Conservation (phyloP, 2,888 invertebrate species). For the Spisula solida region DNA sequence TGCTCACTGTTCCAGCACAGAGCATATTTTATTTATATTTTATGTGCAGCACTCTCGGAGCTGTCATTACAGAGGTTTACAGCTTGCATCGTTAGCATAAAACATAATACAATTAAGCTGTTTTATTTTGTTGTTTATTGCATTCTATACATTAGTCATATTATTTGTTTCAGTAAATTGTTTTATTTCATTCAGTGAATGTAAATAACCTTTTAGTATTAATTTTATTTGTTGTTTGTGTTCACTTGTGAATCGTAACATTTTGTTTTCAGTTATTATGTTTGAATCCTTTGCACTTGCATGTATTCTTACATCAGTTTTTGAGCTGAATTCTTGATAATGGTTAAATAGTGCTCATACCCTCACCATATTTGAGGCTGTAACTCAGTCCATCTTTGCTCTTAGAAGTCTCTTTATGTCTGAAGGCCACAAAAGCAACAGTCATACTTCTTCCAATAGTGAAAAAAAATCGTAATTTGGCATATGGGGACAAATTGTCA, state of each 20-base stretch:
- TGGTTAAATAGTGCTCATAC: too few relatives aligned
- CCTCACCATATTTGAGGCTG: too few relatives aligned
- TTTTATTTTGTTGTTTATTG: not conserved
- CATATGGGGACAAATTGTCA: too few relatives aligned
- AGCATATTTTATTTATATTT: not conserved
- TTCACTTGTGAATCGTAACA: not conserved
- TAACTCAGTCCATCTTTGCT: too few relatives aligned
- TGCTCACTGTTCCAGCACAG: not conserved
- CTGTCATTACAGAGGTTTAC: not conserved
- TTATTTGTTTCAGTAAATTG: not conserved
- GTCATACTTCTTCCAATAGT: too few relatives aligned
- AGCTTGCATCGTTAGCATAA: not conserved
- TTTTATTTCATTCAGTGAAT: not conserved
- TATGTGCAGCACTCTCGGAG: not conserved
- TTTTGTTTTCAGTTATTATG: not conserved
- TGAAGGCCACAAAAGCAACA: too few relatives aligned
- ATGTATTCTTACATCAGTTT: too few relatives aligned
- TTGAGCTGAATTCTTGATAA: too few relatives aligned
- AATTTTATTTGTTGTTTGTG: not conserved
- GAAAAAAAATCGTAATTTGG: too few relatives aligned
- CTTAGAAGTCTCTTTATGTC: too few relatives aligned
- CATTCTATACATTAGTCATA: not conserved
- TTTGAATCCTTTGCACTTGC: not conserved
- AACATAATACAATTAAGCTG: not conserved
- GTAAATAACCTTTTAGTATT: not conserved